phyloP scores from a whole-genome alignment of 1,140 invertebrate species.

The Drosophila guanche region DNA sequence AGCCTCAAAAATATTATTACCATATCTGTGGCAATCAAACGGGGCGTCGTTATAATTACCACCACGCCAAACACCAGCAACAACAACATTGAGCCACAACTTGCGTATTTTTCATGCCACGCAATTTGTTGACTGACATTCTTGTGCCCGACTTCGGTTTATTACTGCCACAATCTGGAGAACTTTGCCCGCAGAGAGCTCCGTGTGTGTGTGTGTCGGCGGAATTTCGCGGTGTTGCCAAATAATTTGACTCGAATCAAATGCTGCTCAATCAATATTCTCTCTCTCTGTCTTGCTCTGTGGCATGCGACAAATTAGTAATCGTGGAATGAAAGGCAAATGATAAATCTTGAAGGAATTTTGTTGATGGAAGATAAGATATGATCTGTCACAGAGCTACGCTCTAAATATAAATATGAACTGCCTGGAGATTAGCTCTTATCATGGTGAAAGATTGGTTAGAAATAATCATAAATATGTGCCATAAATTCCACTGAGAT shows the following conservation, averaged over 20 bases:
- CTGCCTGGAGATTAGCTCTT: constrained; percentile 6
- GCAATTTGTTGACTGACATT: constrained; percentile 68
- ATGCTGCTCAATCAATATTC: constrained; percentile 65
- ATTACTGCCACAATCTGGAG: constrained; percentile 41
- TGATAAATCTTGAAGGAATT: constrained; percentile 26
- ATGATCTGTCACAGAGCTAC: too few relatives aligned
- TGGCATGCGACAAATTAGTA: constrained; percentile 31
- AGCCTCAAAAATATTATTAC: constrained; percentile 53
- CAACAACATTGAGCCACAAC: constrained; percentile 10
- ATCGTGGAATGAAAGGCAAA: constrained; percentile 20
- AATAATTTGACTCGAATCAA: constrained; percentile 61
- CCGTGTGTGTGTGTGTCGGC: constrained; percentile 9
- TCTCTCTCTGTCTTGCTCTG: too few relatives aligned
- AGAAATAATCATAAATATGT: too few relatives aligned
- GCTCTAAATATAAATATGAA: background rate
- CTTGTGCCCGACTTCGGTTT: constrained; percentile 33
- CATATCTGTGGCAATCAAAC: constrained; percentile 67
- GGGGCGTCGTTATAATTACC: constrained; percentile 72
- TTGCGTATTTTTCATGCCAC: constrained; percentile 50
- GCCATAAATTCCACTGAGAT: too few relatives aligned
- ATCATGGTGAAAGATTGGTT: background rate
- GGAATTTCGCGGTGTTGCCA: constrained; percentile 66
- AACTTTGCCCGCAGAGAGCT: constrained; percentile 34
- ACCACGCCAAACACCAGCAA: constrained; percentile 30
- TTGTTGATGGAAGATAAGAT: constrained; percentile 3